Base-by-base conservation (phyloP, 2,797 vertebrate species). In the Lates japonicus region DNA sequence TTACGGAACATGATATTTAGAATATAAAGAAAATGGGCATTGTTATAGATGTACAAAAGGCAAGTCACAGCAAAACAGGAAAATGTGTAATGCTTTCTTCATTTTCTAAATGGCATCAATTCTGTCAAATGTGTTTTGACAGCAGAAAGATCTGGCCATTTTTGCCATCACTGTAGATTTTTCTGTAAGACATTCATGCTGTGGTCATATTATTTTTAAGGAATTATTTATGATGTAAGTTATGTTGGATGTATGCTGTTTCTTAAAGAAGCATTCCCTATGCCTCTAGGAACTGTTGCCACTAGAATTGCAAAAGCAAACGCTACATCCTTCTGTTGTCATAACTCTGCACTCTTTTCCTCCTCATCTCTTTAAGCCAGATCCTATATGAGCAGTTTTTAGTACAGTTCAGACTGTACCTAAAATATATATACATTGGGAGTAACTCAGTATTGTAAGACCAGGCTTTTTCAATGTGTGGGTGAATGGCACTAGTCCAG, bases 161-260 rank as follows among this genome's bases (percentile, higher is more conserved):
- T 87, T 88, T 87, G 87, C 87, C 90, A 91, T 95, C 92, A 94
- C 89, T 92, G 90, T 90, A 92, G 94, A 88, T 86, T 87, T 94
- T 88, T 96, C 89, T 93, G 92, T 92, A 80, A 88, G 89, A 95
- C 93, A 95, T 92, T 86, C 86, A 93, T 91, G 85, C 91, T 93
- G 92, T 95, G 94, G 94, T 94, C 94, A 90, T 91, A 85, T 91
- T 94, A 90, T 96, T 89, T 89, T 92, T 89, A 90, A 94, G 90
- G 87, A 94, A 90, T 96, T 96, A 95, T 97, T 96, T 96, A 94
- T 96, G 89, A 94, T 89, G 88, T 92, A 96, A 96, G 93, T 94
- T 91, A 96, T 95, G 90, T 96, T 94, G 90, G 87, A 91, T 94
- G 92, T 93, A 88, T 95, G 94, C 91, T 96, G 90, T 95, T 93